Conservation (phyloP, 1,140 invertebrate genomes). For the Samia ricini region DNA sequence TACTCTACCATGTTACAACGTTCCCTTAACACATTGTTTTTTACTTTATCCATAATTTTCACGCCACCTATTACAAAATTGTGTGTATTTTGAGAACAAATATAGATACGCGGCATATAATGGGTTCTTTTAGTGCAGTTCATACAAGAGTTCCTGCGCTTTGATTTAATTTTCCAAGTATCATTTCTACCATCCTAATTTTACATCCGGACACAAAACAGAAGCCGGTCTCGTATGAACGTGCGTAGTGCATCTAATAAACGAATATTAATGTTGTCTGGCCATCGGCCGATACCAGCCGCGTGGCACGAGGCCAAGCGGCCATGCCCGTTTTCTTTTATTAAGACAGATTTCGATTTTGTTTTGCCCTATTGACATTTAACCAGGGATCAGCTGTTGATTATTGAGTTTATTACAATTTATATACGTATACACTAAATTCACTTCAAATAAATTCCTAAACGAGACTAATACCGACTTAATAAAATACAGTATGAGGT, state of each 20-base stretch:
- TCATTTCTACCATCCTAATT: background rate
- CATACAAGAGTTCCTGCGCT: background rate
- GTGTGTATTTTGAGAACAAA: too few species aligned
- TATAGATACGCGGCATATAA: too few species aligned
- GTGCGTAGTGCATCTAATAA: conserved; percentile 32
- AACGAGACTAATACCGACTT: too few species aligned
- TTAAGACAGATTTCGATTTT: conserved; percentile 6
- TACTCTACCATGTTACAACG: too few species aligned
- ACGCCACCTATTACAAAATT: too few species aligned
- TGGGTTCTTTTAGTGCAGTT: background rate
- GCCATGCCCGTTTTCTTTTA: conserved; percentile 5
- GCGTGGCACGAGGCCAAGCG: conserved; percentile 38
- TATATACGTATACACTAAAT: too few species aligned
- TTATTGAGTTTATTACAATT: background rate
- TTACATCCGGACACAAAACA: conserved; percentile 19
- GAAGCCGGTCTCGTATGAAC: background rate
- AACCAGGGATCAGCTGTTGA: background rate
- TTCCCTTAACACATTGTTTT: too few species aligned
- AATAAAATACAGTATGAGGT: too few species aligned
- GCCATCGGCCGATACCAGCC: conserved; percentile 24
- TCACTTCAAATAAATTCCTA: too few species aligned
- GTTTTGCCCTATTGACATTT: conserved; percentile 8
- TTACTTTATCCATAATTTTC: too few species aligned
- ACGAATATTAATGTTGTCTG: conserved; percentile 46
- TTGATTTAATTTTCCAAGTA: background rate